A percentile compares a stretch with the other conserved stretches of the same genome.
Evolutionary conservation across 2,113 vertebrate species (phyloP).

Genomic region (Dromaius novaehollandiae): DNA sequence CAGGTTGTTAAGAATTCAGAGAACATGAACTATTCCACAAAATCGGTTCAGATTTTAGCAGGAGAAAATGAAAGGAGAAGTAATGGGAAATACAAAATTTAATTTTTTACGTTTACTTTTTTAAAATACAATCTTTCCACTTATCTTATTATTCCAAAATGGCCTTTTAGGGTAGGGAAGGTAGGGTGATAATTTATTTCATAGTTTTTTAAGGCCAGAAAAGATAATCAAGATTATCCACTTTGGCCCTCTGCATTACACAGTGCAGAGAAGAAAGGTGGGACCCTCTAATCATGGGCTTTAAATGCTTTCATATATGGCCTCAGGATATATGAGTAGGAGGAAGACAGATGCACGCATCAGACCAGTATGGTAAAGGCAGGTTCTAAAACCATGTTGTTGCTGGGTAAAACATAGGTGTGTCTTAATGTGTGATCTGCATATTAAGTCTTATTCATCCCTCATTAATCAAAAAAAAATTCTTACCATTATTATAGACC

Average conservation of each 20-base stretch:
- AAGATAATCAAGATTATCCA: neutral
- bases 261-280: neutral
- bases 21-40: neutral
- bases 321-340: neutral
- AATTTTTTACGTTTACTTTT: neutral
- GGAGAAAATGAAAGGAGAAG: neutral
- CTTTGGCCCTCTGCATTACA: neutral
- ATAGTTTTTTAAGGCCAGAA: neutral
- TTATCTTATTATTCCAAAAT: neutral
- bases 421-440: fast-evolving
- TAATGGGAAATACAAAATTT: neutral
- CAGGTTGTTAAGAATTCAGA: neutral
- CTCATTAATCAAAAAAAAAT: neutral
- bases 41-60: neutral
- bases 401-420: neutral
- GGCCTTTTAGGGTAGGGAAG: neutral
- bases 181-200: neutral
- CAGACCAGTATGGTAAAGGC: neutral
- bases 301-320: neutral
- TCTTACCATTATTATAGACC: neutral
- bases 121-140: neutral
- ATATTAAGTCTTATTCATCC: neutral
- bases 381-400: neutral
- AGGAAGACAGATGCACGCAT: neutral
- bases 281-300: neutral